Conservation (phyloP, 2,888 invertebrate genomes). For the Agrochola litura region DNA sequence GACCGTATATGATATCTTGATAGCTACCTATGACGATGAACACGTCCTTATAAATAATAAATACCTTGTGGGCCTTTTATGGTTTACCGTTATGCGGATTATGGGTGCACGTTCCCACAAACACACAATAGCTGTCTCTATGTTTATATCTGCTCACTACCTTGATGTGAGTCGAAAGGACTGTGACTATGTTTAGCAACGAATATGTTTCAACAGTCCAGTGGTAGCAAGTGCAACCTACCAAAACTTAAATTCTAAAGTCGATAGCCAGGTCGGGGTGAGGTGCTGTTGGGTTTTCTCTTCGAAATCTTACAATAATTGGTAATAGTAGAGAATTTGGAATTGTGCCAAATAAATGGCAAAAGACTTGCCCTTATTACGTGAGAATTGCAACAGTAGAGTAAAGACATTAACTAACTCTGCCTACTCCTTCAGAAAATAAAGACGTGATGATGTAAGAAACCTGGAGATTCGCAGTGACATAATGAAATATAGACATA, state of each 20-base stretch:
- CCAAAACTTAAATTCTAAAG: conserved; percentile 2
- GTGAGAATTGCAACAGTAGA: conserved; percentile 15
- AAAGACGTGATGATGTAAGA: neutral
- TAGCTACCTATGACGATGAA: conserved; percentile 6
- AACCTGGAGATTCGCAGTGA: neutral
- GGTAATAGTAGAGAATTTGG: conserved; percentile 34
- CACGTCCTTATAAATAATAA: conserved; percentile 23
- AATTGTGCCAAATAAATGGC: conserved; percentile 38
- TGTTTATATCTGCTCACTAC: neutral
- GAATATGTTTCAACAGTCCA: neutral
- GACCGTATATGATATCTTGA: neutral
- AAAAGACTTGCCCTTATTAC: conserved; percentile 32
- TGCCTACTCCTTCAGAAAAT: conserved; percentile 10
- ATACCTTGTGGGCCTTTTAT: conserved; percentile 19
- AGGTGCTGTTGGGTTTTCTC: conserved; percentile 14
- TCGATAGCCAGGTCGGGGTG: conserved; percentile 14
- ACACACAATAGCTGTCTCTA: neutral
- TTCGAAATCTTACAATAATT: conserved; percentile 28
- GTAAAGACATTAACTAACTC: conserved; percentile 13
- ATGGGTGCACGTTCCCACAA: conserved; percentile 13
- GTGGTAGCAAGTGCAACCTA: neutral
- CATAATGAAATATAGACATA: neutral
- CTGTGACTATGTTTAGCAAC: neutral
- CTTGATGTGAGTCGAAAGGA: neutral
- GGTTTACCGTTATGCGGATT: conserved; percentile 26